Conservation (phyloP, 1,140 invertebrate genomes). For the Pissodes strobi region DNA sequence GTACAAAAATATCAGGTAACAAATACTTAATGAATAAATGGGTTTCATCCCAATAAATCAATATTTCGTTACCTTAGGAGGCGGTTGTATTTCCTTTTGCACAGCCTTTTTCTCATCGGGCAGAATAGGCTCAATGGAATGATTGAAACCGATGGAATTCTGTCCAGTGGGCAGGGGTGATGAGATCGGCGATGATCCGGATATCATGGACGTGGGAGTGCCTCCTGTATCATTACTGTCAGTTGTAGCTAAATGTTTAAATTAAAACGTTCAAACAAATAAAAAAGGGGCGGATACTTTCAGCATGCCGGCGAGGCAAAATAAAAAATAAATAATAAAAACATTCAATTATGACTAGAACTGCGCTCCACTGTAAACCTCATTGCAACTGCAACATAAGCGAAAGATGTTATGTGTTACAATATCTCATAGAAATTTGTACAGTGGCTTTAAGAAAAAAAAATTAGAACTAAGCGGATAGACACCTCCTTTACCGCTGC, state of each 20-base stretch:
- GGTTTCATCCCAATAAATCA: too few relatives aligned
- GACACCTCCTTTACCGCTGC: too few relatives aligned
- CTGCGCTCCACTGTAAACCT: too few relatives aligned
- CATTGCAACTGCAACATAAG: too few relatives aligned
- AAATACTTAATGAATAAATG: too few relatives aligned
- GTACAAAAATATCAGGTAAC: too few relatives aligned
- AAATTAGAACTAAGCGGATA: too few relatives aligned
- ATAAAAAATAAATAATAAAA: not conserved
- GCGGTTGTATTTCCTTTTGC: conserved; percentile 54
- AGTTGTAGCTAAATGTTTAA: conserved; percentile 65
- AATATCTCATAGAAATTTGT: too few relatives aligned
- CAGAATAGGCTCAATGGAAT: conserved; percentile 78
- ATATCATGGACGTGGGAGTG: conserved; percentile 82
- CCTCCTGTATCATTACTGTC: conserved; percentile 80
- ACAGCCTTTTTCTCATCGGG: conserved; percentile 74
- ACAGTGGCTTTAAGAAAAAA: too few relatives aligned
- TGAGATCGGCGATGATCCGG: conserved; percentile 69
- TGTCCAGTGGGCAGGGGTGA: conserved; percentile 48
- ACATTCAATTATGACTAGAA: too few relatives aligned
- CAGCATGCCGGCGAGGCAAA: not conserved
- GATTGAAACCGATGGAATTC: conserved; percentile 64
- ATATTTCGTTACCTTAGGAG: conserved; percentile 57
- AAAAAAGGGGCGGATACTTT: not conserved
- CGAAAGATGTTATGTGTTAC: too few relatives aligned
- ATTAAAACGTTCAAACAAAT: not conserved